Percentiles rank a stretch among this genome's conserved stretches.
These are phyloP conservation scores for Lepidochrysops patricia DNA, from an alignment of 2,888 invertebrate species.

Conservation along the genomic window DNA sequence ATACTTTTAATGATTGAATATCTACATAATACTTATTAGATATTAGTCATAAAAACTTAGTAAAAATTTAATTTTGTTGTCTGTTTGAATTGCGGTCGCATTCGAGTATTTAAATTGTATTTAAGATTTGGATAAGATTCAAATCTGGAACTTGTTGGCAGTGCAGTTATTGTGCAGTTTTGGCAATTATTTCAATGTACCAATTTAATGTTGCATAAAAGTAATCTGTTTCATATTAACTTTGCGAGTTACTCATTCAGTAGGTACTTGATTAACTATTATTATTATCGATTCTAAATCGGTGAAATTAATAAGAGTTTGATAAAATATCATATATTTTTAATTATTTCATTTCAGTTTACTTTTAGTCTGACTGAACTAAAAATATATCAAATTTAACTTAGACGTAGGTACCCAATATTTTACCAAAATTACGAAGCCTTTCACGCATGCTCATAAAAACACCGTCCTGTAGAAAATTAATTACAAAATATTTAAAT, in stretches of 20 bases:
- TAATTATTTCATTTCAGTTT: no score
- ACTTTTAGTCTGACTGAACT: no score
- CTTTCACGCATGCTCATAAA: no score
- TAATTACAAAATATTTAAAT: slow-evolving; percentile 16
- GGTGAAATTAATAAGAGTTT: no score
- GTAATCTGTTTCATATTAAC: neutral
- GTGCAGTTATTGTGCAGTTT: slow-evolving; percentile 21
- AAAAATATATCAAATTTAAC: no score
- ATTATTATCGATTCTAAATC: no score
- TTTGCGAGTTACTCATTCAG: no score
- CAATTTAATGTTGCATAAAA: neutral
- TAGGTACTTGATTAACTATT: no score
- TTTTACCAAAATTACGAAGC: no score
- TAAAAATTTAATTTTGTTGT: neutral
- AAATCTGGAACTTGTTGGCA: slow-evolving; percentile 42
- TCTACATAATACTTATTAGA: neutral
- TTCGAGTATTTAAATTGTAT: slow-evolving; percentile 48
- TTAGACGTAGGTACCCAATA: no score
- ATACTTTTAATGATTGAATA: neutral
- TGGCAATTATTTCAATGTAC: neutral
- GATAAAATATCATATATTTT: no score
- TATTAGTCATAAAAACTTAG: neutral
- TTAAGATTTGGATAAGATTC: slow-evolving; percentile 61
- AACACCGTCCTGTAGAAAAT: neutral
- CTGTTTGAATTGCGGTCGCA: slow-evolving; percentile 20